These are phyloP conservation scores for Carabus problematicus DNA, from an alignment of 2,888 invertebrate species.

Conservation along the genomic window DNA sequence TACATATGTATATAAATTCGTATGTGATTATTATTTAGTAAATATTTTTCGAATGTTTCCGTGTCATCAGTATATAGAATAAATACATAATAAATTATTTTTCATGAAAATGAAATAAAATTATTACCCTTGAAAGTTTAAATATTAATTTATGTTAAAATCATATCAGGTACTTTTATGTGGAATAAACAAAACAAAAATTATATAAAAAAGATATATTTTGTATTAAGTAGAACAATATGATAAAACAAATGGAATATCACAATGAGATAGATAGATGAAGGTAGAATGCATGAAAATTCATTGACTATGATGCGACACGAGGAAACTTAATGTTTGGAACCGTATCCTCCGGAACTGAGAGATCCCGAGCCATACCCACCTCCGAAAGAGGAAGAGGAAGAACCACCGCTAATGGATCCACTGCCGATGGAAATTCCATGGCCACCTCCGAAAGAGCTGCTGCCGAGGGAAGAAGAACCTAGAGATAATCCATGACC, in stretches of 20 bases:
- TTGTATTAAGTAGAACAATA: conserved; percentile 14
- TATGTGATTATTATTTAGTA: no score
- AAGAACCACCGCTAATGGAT: conserved; percentile 23
- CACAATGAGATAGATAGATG: conserved; percentile 25
- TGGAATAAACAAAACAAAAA: no score
- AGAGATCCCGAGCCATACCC: conserved; percentile 7
- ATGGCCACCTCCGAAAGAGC: conserved; percentile 24
- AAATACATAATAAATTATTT: no score
- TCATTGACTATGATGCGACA: conserved; percentile 14
- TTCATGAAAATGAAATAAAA: no score
- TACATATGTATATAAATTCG: no score
- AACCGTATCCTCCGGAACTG: conserved; percentile 29
- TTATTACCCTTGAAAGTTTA: no score
- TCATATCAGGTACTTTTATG: no score
- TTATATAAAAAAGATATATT: no score
- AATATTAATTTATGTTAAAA: no score
- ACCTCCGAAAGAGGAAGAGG: background rate
- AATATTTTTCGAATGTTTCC: no score
- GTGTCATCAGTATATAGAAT: no score
- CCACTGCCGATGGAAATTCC: conserved; percentile 22
- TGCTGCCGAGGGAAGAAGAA: conserved; percentile 13
- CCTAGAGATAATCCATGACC: background rate
- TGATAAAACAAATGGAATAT: conserved; percentile 31
- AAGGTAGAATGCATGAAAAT: conserved; percentile 4
- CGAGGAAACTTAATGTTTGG: conserved; percentile 8